Evolutionary conservation across 2,113 vertebrate genomes (phyloP).

Genomic region (Dipodomys spectabilis): DNA sequence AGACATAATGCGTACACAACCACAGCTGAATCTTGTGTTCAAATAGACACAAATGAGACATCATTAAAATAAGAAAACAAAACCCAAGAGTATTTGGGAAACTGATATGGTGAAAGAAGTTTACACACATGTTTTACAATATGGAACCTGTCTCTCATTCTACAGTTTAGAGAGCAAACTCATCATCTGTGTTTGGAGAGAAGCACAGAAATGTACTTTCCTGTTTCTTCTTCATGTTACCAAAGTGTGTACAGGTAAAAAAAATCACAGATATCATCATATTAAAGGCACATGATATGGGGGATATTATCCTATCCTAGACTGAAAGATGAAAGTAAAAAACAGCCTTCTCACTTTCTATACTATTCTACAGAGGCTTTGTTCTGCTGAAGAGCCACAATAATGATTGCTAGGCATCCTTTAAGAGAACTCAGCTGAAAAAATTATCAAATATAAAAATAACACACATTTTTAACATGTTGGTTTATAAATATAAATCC

Average conservation of each 20-base stretch:
- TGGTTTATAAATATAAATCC: slow-evolving; percentile 77
- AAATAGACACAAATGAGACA: background rate
- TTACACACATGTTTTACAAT: background rate
- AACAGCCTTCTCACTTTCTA: background rate
- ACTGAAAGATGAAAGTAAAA: background rate
- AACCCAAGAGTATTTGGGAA: background rate
- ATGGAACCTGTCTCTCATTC: background rate
- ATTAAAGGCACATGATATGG: background rate
- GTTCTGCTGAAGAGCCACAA: slow-evolving; percentile 20
- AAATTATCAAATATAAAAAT: slow-evolving; percentile 63
- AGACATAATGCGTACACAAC: background rate
- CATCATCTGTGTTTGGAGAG: background rate
- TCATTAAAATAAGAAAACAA: background rate
- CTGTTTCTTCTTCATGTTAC: background rate
- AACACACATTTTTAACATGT: slow-evolving; percentile 68
- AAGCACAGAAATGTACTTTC: background rate
- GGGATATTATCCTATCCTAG: background rate
- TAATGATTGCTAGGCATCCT: slow-evolving; percentile 29
- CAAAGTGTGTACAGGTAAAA: background rate
- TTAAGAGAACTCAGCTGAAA: slow-evolving; percentile 62
- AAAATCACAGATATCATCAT: background rate
- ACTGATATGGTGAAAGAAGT: background rate
- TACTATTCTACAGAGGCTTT: background rate
- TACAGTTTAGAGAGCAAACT: background rate
- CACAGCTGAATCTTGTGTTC: background rate